Evolutionary conservation across 30 jellyfish, hydroid and myxozoan genomes (phyloP), one percentile per base, ranked within the genome.

Genomic region (Catostylus mosaicus): DNA sequence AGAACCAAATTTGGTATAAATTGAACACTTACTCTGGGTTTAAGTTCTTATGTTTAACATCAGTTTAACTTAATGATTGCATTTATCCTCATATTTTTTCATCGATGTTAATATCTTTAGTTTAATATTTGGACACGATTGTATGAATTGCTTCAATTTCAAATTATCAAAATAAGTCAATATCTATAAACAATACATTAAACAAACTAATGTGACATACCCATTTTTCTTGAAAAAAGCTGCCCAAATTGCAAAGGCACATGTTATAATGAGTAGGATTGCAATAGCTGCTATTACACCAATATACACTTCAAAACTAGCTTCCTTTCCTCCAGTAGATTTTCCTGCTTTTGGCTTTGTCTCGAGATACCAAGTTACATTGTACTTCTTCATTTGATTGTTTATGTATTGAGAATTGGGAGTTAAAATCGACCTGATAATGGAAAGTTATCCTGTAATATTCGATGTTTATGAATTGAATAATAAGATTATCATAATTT

Each of bases 261-360:
- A 19, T 0, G 67, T 38, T 12, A 54, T 4, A 14, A 82, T 12
- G 11, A 82, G 35, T 1, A 69, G 52, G n/a, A 82, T 82, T 22
- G 86, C 75, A 50, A 82, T 56, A 5, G 80, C 84, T 1, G 92
- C 86, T 5, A 82, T 82, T 8, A 82, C 72, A 27, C 86, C 92
- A 19, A 82, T 70, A 64, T 82, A 82, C 6, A 82, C 37, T 29
- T 82, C 92, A 7, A 48, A 35, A 24, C 43, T 70, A 20, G 54
- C 11, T 54, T 82, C 46, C 24, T 54, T 40, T 24, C 0, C 40
- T 1, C 62, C 40, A 0, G 66, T 69, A 24, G 80, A 57, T 57
- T 50, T 80, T 62, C 82, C 75, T 2, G 65, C 16, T 0, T 27
- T 22, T 40, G 92, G 92, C 3, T 18, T 22, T 12, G 35, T 20